Base-by-base conservation (phyloP, 37 sponge, comb jelly and placozoan species). In the Spongilla lacustris region DNA sequence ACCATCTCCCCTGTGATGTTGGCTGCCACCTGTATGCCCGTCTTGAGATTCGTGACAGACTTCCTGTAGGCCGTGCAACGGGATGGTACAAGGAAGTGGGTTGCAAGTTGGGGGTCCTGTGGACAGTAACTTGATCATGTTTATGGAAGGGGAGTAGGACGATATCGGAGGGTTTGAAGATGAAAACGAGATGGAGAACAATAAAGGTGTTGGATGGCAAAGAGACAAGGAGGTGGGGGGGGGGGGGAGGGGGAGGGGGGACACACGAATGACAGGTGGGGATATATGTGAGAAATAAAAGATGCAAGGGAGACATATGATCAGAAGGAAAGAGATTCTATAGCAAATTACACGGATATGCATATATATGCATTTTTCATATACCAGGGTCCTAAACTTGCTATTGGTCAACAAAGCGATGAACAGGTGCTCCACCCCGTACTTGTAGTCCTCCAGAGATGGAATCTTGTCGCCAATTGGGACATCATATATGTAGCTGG, bases 351-450 rank as follows among this genome's bases (percentile, higher is more conserved):
- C n/a, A n/a, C n/a, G n/a, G n/a, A n/a, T n/a, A n/a, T n/a, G n/a
- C n/a, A n/a, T n/a, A n/a, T n/a, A n/a, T n/a, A n/a, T n/a, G n/a
- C n/a, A n/a, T 32, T 29, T 58, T 4, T 66, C 5, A n/a, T 78
- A 27, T 48, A 90, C 91, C 41, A 22, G 36, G 72, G 91, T 90
- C 46, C 78, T 81, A 66, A 90, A 90, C 75, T 76, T 85, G 91
- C 91, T 90, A 68, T 81, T 74, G 10, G 77, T 31, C 36, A 94
- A 81, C 12, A 94, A 74, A 58, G 68, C 33, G 27, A 94, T 91
- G 81, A 94, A 94, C 17, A 94, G 74, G 24, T 88, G 67, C 69
- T 94, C 94, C 37, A 94, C 94, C 69, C 94, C 94, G 82, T 94
- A 91, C 50, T 94, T 94, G 83, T 94, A 94, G 83, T 91, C 94